Conservation (phyloP, 2,888 invertebrate genomes). For the Metopia argyrocephala region DNA sequence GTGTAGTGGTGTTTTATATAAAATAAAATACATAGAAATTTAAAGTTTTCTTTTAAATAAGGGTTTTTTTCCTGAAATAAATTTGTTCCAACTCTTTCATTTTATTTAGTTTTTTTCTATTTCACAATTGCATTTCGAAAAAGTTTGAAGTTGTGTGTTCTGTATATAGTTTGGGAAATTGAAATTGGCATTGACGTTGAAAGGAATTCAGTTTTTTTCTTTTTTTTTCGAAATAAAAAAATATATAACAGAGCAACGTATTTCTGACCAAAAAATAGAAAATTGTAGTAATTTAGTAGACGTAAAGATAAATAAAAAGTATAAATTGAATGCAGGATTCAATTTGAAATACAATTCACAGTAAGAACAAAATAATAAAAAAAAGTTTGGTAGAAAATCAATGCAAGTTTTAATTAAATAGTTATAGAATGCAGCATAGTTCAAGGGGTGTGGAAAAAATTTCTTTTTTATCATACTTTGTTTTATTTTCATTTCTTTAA, state of each 20-base stretch:
- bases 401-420: too few relatives aligned
- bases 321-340: conserved; percentile 46
- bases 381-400: background rate
- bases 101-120: conserved; percentile 36
- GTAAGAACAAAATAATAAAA: background rate
- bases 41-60: conserved; percentile 51
- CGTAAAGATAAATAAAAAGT: conserved; percentile 62
- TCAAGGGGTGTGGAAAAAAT: background rate
- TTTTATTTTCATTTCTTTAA: too few relatives aligned
- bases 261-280: conserved; percentile 12
- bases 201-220: conserved; percentile 39
- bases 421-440: background rate
- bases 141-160: conserved; percentile 52
- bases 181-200: conserved; percentile 64
- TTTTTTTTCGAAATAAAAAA: background rate
- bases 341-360: background rate
- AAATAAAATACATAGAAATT: conserved; percentile 68
- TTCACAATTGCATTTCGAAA: conserved; percentile 42
- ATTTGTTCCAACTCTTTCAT: conserved; percentile 2
- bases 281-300: conserved; percentile 47
- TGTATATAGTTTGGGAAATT: conserved; percentile 49
- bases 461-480: too few relatives aligned
- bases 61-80: background rate
- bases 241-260: background rate
- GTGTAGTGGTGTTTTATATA: conserved; percentile 53